A percentile compares a stretch with the other conserved stretches of the same genome.
phyloP scores from a whole-genome alignment of 2,797 vertebrate species.

The Nyctalus aviator region DNA sequence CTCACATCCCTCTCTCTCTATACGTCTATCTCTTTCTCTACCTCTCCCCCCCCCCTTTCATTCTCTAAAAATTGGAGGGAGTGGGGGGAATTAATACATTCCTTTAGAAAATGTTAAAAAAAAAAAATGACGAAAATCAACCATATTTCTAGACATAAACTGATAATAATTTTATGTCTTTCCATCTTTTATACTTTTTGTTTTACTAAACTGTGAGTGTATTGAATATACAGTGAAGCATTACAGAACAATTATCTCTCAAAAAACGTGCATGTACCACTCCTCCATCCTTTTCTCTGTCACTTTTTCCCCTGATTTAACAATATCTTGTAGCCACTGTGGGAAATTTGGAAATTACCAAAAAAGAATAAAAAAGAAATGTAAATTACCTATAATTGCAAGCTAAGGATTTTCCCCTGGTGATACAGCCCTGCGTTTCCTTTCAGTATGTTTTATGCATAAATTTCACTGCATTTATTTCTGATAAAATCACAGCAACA shows the following conservation, averaged over 20 bases:
- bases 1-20: too few species aligned
- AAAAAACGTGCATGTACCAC: not conserved
- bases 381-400: slow-evolving; percentile 68
- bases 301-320: slow-evolving; percentile 48
- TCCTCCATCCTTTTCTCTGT: slow-evolving; percentile 56
- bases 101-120: slow-evolving; percentile 53
- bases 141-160: slow-evolving; percentile 46
- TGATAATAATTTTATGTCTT: slow-evolving; percentile 29
- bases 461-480: slow-evolving; percentile 42
- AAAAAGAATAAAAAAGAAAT: slow-evolving; percentile 54
- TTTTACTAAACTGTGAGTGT: slow-evolving; percentile 64
- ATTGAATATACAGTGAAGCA: slow-evolving; percentile 58
- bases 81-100: not conserved
- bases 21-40: too few species aligned
- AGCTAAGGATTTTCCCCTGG: slow-evolving; percentile 49
- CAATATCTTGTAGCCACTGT: slow-evolving; percentile 47
- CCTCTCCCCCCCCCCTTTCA: too few species aligned
- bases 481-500: slow-evolving; percentile 56
- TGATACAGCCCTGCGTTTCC: not conserved
- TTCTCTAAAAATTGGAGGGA: too few species aligned
- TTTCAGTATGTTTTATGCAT: slow-evolving; percentile 55
- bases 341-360: slow-evolving; percentile 70
- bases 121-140: slow-evolving; percentile 21
- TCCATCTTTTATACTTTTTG: slow-evolving; percentile 44
- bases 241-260: slow-evolving; percentile 65